Evolutionary conservation across 2,113 vertebrate species (phyloP).

Genomic region (Mixornis gularis): DNA sequence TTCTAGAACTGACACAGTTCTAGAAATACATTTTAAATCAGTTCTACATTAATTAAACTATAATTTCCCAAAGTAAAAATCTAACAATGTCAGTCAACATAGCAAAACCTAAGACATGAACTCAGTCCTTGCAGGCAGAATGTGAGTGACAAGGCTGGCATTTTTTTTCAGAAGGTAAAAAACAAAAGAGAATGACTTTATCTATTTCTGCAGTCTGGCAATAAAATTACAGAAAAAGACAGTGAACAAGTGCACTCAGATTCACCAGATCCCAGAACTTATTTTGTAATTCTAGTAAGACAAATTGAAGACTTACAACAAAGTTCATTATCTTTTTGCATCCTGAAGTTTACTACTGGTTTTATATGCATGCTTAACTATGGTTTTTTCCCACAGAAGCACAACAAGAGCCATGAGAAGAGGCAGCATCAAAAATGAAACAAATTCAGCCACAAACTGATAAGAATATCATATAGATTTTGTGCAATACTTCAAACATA

Average conservation of each 20-base stretch:
- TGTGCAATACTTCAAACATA: neutral
- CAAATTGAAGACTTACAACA: neutral
- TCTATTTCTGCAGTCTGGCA: neutral
- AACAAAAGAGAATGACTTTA: neutral
- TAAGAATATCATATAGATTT: neutral
- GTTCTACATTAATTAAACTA: neutral
- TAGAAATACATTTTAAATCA: neutral
- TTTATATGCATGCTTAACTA: neutral
- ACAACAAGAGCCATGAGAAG: neutral
- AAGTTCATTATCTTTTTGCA: neutral
- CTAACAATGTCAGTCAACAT: neutral
- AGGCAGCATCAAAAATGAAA: neutral
- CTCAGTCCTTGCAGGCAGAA: neutral
- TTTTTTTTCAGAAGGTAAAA: neutral
- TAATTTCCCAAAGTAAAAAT: neutral
- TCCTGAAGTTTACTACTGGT: neutral
- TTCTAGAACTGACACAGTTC: neutral
- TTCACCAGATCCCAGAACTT: neutral
- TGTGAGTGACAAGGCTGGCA: neutral
- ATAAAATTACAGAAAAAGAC: neutral
- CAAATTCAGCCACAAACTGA: neutral
- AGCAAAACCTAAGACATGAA: neutral
- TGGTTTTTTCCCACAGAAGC: neutral
- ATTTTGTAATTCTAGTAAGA: neutral
- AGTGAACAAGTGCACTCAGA: neutral